These are phyloP conservation scores for Phragmatobia fuliginosa DNA, from an alignment of 2,888 invertebrate genomes.

Conservation along the genomic window DNA sequence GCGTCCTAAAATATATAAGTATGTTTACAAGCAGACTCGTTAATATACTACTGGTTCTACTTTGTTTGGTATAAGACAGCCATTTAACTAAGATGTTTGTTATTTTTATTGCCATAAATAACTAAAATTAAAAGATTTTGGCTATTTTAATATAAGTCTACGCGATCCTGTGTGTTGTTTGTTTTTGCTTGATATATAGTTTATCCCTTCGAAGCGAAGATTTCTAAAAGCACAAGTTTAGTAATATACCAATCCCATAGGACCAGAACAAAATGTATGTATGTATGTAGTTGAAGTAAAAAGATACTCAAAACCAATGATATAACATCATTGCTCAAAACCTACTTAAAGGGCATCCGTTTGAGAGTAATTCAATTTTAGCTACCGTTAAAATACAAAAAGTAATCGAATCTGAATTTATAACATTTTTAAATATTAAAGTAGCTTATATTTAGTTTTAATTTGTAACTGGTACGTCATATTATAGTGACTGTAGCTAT, in stretches of 20 bases:
- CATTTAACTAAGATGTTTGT: neutral
- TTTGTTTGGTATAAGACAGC: neutral
- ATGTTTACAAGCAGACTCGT: neutral
- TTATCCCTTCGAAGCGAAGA: neutral
- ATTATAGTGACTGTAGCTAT: too few species aligned
- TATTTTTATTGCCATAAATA: neutral
- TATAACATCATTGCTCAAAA: too few species aligned
- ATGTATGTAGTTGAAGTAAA: neutral
- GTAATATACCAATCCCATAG: neutral
- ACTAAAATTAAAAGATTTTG: too few species aligned
- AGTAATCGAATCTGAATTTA: too few species aligned
- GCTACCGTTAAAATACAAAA: neutral
- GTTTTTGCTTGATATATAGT: neutral
- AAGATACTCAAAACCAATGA: neutral
- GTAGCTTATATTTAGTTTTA: too few species aligned
- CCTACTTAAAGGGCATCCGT: neutral
- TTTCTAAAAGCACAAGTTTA: neutral
- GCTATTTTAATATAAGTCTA: neutral
- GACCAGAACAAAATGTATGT: neutral
- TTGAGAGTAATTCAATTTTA: neutral
- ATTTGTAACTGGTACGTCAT: too few species aligned
- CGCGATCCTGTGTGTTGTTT: neutral
- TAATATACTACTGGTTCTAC: neutral
- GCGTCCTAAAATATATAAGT: neutral
- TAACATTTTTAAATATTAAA: too few species aligned